Evolutionary conservation across 2,113 vertebrate genomes (phyloP).

Genomic region (Bettongia penicillata): DNA sequence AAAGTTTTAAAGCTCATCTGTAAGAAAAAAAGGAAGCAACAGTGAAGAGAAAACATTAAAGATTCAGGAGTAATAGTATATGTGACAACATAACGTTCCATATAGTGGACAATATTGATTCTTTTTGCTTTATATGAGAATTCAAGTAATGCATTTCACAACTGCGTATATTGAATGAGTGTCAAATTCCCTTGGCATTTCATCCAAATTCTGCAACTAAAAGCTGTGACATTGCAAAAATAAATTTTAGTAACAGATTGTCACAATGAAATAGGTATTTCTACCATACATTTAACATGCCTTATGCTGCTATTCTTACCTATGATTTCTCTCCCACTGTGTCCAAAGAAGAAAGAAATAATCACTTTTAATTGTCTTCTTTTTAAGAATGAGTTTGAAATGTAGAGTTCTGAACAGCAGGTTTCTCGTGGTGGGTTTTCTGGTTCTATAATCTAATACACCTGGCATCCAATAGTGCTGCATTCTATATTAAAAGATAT

Average conservation of each 20-base stretch:
- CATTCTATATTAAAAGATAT: constrained; percentile 52
- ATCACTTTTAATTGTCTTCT: constrained; percentile 19
- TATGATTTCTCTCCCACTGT: background rate
- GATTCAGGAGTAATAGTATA: background rate
- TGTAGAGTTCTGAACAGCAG: background rate
- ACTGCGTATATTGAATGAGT: background rate
- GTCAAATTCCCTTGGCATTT: background rate
- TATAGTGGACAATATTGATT: background rate
- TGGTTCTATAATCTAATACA: background rate
- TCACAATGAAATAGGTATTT: constrained; percentile 42
- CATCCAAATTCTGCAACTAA: constrained; percentile 10
- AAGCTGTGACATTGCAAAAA: constrained; percentile 22
- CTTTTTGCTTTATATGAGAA: background rate
- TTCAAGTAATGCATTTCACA: background rate
- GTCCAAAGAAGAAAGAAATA: constrained; percentile 29
- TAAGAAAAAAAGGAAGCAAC: background rate
- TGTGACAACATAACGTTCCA: background rate
- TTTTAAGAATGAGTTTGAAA: background rate
- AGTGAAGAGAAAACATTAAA: background rate
- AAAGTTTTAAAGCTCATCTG: background rate
- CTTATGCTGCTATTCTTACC: background rate
- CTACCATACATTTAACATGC: constrained; percentile 28
- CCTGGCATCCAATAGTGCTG: constrained; percentile 18
- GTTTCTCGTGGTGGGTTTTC: background rate
- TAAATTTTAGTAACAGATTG: constrained; percentile 45